Conservation (phyloP, 2,888 invertebrate species). For the Sphinx pinastri region DNA sequence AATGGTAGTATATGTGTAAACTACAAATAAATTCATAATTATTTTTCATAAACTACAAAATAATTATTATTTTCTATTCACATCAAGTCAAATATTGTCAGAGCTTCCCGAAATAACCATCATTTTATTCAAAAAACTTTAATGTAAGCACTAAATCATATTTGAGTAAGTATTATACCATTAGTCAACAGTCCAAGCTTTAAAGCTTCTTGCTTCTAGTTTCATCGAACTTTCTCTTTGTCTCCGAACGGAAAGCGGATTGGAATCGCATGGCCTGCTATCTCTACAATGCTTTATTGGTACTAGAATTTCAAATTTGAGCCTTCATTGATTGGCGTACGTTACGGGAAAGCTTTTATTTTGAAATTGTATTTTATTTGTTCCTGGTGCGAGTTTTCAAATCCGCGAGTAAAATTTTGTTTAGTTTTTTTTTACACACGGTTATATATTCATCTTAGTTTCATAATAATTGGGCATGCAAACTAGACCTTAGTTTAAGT, state of each 20-base stretch:
- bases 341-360: background rate
- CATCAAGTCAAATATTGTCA: background rate
- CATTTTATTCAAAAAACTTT: background rate
- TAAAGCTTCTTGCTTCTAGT: slow-evolving; percentile 53
- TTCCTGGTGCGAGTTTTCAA: background rate
- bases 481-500: too few relatives aligned
- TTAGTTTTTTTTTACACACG: too few relatives aligned
- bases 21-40: too few relatives aligned
- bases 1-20: too few relatives aligned
- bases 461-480: too few relatives aligned
- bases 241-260: slow-evolving; percentile 65
- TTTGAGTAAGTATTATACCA: slow-evolving; percentile 13
- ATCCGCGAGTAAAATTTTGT: too few relatives aligned
- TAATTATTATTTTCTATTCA: too few relatives aligned
- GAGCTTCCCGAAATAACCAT: background rate
- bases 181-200: slow-evolving; percentile 29
- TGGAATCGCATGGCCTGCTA: slow-evolving; percentile 56
- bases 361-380: background rate
- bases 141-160: background rate
- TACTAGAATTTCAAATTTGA: slow-evolving; percentile 21
- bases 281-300: slow-evolving; percentile 5
- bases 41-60: too few relatives aligned
- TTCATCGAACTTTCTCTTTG: slow-evolving; percentile 70
- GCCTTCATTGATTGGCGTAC: background rate
- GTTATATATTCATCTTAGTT: too few relatives aligned